These are phyloP conservation scores for Coreius guichenoti DNA, from an alignment of 2,797 vertebrate species.

Conservation along the genomic window DNA sequence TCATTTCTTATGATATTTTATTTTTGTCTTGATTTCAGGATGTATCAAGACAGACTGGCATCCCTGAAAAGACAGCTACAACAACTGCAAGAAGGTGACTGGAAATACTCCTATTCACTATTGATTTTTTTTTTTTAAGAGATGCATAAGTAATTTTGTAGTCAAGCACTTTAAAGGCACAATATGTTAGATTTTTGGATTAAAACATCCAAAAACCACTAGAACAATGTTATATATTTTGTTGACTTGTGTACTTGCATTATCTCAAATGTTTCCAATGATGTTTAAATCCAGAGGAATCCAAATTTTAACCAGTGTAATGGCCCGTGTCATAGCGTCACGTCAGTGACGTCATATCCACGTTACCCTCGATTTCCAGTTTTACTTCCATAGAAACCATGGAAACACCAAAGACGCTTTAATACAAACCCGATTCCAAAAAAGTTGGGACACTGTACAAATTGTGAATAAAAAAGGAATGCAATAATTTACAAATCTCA, in stretches of 20 bases:
- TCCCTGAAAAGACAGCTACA: slow-evolving; percentile 95
- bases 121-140: background rate
- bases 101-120: background rate
- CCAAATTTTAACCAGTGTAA: no score
- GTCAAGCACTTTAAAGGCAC: background rate
- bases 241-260: background rate
- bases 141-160: background rate
- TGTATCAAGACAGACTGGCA: slow-evolving; percentile 98
- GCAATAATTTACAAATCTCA: no score
- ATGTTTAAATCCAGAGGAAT: no score
- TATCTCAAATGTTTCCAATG: background rate
- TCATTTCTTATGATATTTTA: slow-evolving; percentile 4
- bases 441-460: no score
- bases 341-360: no score
- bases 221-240: background rate
- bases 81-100: slow-evolving; percentile 94
- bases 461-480: no score
- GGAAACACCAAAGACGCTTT: no score
- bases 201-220: background rate
- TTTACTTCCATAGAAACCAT: no score
- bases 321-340: no score
- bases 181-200: background rate
- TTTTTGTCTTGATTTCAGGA: slow-evolving; percentile 76
- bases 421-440: no score
- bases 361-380: no score